Evolutionary conservation across 2,888 invertebrate species (phyloP), one percentile per base, ranked within the genome.

Genomic region (Rotaria macrura): DNA sequence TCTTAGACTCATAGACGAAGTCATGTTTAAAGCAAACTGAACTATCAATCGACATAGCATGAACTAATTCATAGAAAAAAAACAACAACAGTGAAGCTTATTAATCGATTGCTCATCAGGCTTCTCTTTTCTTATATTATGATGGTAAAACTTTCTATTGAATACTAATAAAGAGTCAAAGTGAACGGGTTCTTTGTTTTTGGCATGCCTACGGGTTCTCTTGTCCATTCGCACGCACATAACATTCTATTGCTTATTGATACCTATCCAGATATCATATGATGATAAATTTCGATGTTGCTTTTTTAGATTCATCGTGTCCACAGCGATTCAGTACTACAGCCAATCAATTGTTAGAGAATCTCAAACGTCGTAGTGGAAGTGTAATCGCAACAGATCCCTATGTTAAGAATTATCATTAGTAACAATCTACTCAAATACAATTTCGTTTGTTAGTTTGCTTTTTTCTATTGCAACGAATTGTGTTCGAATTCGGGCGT

Each of bases 341-440:
- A 43, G 79, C 79, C 12, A 79, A 79, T 79, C 43, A 79, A 43
- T 79, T 79, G n/a, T 79, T 79, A 79, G 79, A 79, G 14, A 43
- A 43, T 79, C 43, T 79, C 10, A 79, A 79, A 79, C 79, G 79
- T 79, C 79, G 79, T 43, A 34, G 34, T 65, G 65, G 34, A 34
- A 29, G 38, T 34, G 4, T 38, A 38, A 10, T 34, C 20, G 5
- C 65, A 17, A 34, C 20, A 7, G 34, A 65, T 65, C 10, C 34
- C 38, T 20, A 34, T 20, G 10, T 65, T 2, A 65, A 65, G 38
- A 34, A 34, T 65, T 65, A 65, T 65, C 17, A 34, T 65, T 65
- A 65, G 20, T 7, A 65, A 54, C 29, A 65, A 4, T 52, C 49
- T 52, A 52, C 17, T 17, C 4, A 52, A 17, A 17, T 17, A 52